phyloP scores from a whole-genome alignment of 2,797 vertebrate genomes.

The Peromyscus aztecus region DNA sequence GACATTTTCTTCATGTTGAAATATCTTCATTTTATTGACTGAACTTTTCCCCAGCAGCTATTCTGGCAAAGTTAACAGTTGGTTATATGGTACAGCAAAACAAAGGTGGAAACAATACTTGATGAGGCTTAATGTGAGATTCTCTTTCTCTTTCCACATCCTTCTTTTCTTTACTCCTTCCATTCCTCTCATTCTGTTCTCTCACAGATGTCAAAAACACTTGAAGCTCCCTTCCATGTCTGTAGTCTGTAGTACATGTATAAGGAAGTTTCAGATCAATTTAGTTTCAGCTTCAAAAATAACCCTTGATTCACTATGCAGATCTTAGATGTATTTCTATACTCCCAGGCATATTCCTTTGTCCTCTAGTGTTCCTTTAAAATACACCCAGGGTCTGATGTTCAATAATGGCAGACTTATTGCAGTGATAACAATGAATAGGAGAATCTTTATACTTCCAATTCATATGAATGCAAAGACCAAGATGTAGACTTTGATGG shows the following conservation, averaged over 20 bases:
- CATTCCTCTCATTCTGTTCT: background rate
- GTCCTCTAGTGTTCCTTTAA: conserved; percentile 78
- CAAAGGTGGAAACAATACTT: background rate
- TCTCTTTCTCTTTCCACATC: background rate
- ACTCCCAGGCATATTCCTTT: conserved; percentile 74
- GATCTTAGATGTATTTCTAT: conserved; percentile 84
- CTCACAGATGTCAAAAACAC: conserved; percentile 56
- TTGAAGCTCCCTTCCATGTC: conserved; percentile 61
- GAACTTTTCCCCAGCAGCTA: conserved; percentile 72
- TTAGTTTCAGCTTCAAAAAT: conserved; percentile 83
- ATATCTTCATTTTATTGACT: conserved; percentile 74
- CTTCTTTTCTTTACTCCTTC: background rate
- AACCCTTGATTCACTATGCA: conserved; percentile 84
- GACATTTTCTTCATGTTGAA: conserved; percentile 82
- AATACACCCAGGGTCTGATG: conserved; percentile 75
- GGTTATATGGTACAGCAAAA: conserved; percentile 19
- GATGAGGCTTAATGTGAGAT: background rate
- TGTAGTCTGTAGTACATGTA: conserved; percentile 68
- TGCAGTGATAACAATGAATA: conserved; percentile 77
- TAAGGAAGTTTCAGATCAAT: conserved; percentile 78
- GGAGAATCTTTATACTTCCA: conserved; percentile 61
- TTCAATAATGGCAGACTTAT: conserved; percentile 66
- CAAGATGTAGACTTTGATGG: conserved; percentile 72
- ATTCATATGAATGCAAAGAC: conserved; percentile 40
- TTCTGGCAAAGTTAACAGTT: conserved; percentile 54